A percentile compares a stretch with the other conserved stretches of the same genome.
These are phyloP conservation scores for Meriones psammophilus DNA, from an alignment of 2,797 vertebrate genomes.

Conservation along the genomic window DNA sequence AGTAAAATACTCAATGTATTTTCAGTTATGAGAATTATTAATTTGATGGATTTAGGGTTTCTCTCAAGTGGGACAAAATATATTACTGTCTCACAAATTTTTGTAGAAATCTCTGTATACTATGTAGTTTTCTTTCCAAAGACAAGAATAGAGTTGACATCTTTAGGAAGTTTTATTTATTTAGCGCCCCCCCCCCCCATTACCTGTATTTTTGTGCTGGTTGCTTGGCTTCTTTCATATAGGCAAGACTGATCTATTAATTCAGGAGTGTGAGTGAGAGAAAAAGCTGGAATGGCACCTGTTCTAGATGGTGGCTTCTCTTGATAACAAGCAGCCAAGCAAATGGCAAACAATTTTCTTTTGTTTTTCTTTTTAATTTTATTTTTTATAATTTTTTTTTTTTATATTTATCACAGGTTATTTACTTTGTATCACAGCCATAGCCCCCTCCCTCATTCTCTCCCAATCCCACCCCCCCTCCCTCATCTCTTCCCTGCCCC, in stretches of 20 bases:
- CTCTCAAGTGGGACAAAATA: background rate
- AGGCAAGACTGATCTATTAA: conserved; percentile 6
- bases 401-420: too few relatives aligned
- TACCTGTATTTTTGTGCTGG: background rate
- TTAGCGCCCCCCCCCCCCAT: background rate
- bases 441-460: too few relatives aligned
- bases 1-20: background rate
- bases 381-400: too few relatives aligned
- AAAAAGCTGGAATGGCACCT: background rate
- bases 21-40: background rate
- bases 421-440: too few relatives aligned
- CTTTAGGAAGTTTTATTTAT: background rate
- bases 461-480: too few relatives aligned
- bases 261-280: background rate
- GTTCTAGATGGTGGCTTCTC: background rate
- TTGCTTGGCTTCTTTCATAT: background rate
- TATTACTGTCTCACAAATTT: background rate
- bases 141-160: background rate
- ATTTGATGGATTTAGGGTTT: background rate
- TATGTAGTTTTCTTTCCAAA: background rate
- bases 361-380: conserved; percentile 40
- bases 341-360: conserved; percentile 36
- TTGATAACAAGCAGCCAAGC: conserved; percentile 24
- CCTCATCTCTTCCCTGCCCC: too few relatives aligned
- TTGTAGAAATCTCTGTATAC: conserved; percentile 21